Evolutionary conservation across 1,140 invertebrate genomes (phyloP).

Genomic region (Ceratosolen fusciceps): DNA sequence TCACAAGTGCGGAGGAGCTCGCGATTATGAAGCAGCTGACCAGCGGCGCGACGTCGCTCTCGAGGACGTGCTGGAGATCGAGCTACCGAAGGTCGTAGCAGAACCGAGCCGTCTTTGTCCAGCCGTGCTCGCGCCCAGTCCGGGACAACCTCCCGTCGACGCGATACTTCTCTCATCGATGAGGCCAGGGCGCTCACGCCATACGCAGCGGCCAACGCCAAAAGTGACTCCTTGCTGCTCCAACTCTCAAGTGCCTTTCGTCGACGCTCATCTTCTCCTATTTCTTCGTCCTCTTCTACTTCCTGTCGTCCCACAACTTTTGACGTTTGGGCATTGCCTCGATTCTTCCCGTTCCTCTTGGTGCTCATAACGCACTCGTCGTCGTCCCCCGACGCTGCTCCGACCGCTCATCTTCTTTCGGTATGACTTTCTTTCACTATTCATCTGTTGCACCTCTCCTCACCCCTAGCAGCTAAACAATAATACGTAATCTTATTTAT

Average conservation of each 20-base stretch:
- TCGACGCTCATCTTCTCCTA: background rate
- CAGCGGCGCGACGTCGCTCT: background rate
- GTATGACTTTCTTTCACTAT: background rate
- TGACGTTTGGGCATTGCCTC: slow-evolving; percentile 9
- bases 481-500: background rate
- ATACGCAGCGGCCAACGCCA: background rate
- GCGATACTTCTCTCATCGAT: background rate
- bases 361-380: background rate
- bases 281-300: background rate
- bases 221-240: background rate
- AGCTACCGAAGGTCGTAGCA: slow-evolving; percentile 15
- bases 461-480: background rate
- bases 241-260: slow-evolving; percentile 26
- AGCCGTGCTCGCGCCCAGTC: background rate
- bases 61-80: slow-evolving; percentile 11
- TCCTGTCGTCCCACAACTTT: background rate
- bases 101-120: background rate
- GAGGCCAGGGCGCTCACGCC: background rate
- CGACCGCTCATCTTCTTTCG: background rate
- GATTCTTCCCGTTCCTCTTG: background rate
- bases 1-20: background rate
- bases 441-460: too few relatives aligned
- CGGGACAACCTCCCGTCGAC: background rate
- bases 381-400: too few relatives aligned
- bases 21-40: slow-evolving; percentile 10